Percentiles rank a stretch among this genome's conserved stretches.
Evolutionary conservation across 2,888 invertebrate genomes (phyloP).

Genomic region (Lottia scabra): DNA sequence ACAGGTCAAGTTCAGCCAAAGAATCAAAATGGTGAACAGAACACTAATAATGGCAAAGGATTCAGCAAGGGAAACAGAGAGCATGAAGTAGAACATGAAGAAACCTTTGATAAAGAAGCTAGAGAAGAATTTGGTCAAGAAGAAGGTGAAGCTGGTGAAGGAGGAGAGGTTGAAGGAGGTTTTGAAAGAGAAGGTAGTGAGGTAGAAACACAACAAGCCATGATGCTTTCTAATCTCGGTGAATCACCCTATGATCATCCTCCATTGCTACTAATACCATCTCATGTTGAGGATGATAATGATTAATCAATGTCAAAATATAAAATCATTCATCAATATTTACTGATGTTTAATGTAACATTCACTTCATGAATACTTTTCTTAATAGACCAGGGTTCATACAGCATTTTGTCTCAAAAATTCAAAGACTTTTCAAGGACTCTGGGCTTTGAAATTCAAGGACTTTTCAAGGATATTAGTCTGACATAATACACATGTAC

Average conservation of each 20-base stretch:
- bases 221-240: not conserved
- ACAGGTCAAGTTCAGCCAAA: not conserved
- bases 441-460: no score
- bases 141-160: not conserved
- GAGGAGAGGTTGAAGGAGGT: not conserved
- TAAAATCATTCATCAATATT: no score
- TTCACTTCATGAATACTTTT: no score
- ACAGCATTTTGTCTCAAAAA: no score
- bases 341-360: no score
- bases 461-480: no score
- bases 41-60: not conserved
- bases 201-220: not conserved
- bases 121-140: not conserved
- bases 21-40: not conserved
- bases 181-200: not conserved
- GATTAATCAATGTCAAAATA: not conserved
- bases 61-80: not conserved
- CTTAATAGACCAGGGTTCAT: no score
- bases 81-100: constrained; percentile 7
- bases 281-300: not conserved
- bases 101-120: no score
- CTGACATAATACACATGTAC: no score
- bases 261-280: not conserved
- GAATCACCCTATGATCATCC: not conserved
- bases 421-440: no score